These are phyloP conservation scores for Noctua pronuba DNA, from an alignment of 2,888 invertebrate genomes.

Conservation along the genomic window DNA sequence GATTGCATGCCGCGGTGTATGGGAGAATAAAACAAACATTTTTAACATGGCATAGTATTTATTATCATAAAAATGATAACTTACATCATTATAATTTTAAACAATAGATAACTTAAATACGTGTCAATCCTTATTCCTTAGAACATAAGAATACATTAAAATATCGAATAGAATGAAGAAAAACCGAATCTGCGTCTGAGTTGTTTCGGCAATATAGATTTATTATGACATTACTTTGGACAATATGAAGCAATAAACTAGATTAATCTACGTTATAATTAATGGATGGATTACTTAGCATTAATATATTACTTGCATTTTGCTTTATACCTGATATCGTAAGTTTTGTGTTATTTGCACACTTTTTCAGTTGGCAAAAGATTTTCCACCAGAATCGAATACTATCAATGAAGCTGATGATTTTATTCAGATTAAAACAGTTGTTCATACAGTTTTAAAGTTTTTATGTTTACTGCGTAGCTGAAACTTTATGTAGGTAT, in stretches of 20 bases:
- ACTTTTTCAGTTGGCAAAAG: not conserved
- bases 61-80: conserved; percentile 78
- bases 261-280: conserved; percentile 35
- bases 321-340: not conserved
- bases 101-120: conserved; percentile 55
- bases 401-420: not conserved
- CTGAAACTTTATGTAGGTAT: conserved; percentile 5
- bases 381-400: not conserved
- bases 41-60: conserved; percentile 85
- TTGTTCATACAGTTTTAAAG: not conserved
- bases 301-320: conserved; percentile 10
- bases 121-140: conserved; percentile 33
- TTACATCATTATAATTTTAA: conserved; percentile 56
- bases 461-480: not conserved
- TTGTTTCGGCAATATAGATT: conserved; percentile 37
- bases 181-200: conserved; percentile 1
- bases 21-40: conserved; percentile 36
- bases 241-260: conserved; percentile 48
- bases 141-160: not conserved
- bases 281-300: conserved; percentile 42
- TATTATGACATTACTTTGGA: conserved; percentile 89
- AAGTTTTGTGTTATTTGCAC: not conserved
- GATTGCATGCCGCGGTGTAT: not conserved
- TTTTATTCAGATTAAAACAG: not conserved
- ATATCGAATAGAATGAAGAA: conserved; percentile 19